A percentile compares a stretch with the other conserved stretches of the same genome.
Evolutionary conservation across 2,888 invertebrate species (phyloP).

Genomic region (Caradrina kadenii): DNA sequence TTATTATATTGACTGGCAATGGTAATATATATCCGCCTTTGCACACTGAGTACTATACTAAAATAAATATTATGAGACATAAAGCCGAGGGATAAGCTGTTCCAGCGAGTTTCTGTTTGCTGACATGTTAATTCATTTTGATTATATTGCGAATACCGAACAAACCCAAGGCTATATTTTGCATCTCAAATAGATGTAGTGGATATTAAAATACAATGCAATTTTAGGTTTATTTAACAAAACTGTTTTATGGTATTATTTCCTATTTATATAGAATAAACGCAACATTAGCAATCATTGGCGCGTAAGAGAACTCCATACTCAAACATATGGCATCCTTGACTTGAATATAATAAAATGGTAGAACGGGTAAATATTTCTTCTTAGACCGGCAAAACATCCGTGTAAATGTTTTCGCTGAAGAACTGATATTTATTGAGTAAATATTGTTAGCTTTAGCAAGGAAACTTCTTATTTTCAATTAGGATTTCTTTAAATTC

Average conservation of each 20-base stretch:
- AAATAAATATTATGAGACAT: constrained; percentile 59
- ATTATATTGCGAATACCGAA: constrained; percentile 50
- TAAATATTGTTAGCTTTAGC: neutral
- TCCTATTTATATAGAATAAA: too few relatives aligned
- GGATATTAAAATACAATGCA: constrained; percentile 1
- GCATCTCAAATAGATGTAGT: constrained; percentile 12
- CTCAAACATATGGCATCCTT: constrained; percentile 10
- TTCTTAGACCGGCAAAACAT: neutral
- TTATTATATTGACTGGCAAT: constrained; percentile 39
- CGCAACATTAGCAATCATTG: neutral
- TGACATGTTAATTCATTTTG: constrained; percentile 52
- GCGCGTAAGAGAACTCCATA: neutral
- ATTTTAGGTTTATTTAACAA: constrained; percentile 5
- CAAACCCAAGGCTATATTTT: constrained; percentile 29
- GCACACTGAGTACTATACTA: constrained; percentile 42
- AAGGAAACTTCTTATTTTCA: neutral
- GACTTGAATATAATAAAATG: constrained; percentile 4
- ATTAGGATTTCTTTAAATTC: constrained; percentile 16
- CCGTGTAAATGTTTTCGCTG: neutral
- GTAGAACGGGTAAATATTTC: neutral
- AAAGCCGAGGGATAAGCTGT: constrained; percentile 44
- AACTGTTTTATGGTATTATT: neutral
- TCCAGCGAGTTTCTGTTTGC: constrained; percentile 45
- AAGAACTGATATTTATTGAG: neutral
- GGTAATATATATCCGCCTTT: constrained; percentile 48